Evolutionary conservation across 1,140 invertebrate genomes (phyloP), one percentile per base, ranked within the genome.

Genomic region (Elymnias hypermnestra): DNA sequence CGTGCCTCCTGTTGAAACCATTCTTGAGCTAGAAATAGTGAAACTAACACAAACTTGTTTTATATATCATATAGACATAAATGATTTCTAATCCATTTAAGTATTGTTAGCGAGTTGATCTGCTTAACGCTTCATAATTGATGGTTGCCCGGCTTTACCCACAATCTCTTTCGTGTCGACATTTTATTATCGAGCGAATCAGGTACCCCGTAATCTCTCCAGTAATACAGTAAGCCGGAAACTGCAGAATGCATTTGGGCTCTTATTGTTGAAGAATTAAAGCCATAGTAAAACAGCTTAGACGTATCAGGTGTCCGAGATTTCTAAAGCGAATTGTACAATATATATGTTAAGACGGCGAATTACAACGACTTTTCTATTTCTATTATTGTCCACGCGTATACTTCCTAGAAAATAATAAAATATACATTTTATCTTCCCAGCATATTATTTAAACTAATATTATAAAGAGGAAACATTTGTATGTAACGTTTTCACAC

Each of bases 141-240:
- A 25, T 25, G 23, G 23, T 8, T 25, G 23, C 29, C 42, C 50
- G 31, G 23, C 40, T 47, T 57, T 55, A 44, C 31, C 57, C 57
- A 45, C 65, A 69, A 66, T 64, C 58, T 67, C 65, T 64, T 62
- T 58, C 49, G 58, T 57, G 61, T 63, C 66, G 66, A 65, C 61
- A 65, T 72, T 74, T 74, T 72, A 72, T 71, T 72, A 69, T 69
- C 64, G 59, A 57, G 51, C 44, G 52, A 72, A 53, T 67, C 57
- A 62, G 57, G 57, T 58, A 38, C 49, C 51, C 47, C 62, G 53
- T 72, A 72, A 70, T 66, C 61, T 57, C 53, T 52, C 4, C 8
- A 18, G 35, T 36, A 26, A 14, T n/a, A n/a, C n/a, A n/a, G n/a
- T n/a, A n/a, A n/a, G 17, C 44, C 43, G 36, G 17, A 53, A 33